A percentile compares a stretch with the other conserved stretches of the same genome.
Conservation (phyloP, 2,888 invertebrate genomes). For the Phrixothrix hirtus region DNA sequence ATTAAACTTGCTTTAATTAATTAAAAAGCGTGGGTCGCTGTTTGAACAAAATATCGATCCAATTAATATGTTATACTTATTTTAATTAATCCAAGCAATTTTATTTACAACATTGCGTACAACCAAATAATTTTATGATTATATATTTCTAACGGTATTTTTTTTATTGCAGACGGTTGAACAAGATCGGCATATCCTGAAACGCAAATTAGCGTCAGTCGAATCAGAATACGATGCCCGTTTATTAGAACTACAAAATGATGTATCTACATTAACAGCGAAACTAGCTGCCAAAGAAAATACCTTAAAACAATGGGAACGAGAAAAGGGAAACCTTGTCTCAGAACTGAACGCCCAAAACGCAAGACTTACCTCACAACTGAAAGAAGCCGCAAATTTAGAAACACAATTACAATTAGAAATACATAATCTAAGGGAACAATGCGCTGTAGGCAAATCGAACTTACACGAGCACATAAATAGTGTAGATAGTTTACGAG, state of each 20-base stretch:
- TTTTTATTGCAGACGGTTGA: slow-evolving; percentile 84
- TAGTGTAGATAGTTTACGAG: slow-evolving; percentile 83
- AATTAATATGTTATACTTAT: too few species aligned
- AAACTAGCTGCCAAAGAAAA: slow-evolving; percentile 71
- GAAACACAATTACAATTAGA: slow-evolving; percentile 81
- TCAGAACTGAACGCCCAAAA: slow-evolving; percentile 87
- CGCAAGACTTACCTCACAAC: slow-evolving; percentile 72
- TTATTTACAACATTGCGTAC: too few species aligned
- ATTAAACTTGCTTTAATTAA: too few species aligned
- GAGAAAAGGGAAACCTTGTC: slow-evolving; percentile 80
- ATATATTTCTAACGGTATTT: too few species aligned
- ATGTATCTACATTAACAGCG: slow-evolving; percentile 77
- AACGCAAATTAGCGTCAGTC: slow-evolving; percentile 81
- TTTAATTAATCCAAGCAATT: too few species aligned
- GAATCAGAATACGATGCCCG: slow-evolving; percentile 88
- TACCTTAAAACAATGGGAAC: slow-evolving; percentile 68
- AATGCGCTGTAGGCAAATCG: slow-evolving; percentile 71
- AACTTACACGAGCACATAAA: slow-evolving; percentile 79
- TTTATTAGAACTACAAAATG: slow-evolving; percentile 85
- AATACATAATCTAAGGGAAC: slow-evolving; percentile 80
- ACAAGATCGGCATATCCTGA: slow-evolving; percentile 88
- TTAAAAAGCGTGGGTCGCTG: too few species aligned
- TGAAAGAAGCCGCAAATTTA: slow-evolving; percentile 79
- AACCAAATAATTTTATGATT: too few species aligned
- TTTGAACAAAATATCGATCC: too few species aligned